Conservation (phyloP, 2,888 invertebrate genomes). For the Cantharis rufa region DNA sequence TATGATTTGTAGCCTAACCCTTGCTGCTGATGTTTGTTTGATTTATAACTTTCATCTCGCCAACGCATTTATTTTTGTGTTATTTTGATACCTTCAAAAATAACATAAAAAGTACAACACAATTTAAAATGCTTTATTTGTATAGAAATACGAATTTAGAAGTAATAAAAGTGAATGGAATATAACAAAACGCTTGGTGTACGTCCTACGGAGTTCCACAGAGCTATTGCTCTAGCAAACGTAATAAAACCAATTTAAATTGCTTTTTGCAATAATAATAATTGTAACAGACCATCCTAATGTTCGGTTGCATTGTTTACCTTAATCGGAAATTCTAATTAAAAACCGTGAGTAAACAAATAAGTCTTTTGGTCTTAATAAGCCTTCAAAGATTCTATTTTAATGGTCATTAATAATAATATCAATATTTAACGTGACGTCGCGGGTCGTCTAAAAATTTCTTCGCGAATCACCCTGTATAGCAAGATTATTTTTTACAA, state of each 20-base stretch:
- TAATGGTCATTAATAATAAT: not conserved
- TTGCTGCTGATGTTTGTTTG: slow-evolving; percentile 43
- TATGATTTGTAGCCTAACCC: slow-evolving; percentile 44
- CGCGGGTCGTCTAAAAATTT: too few relatives aligned
- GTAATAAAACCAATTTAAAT: not conserved
- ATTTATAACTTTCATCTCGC: slow-evolving; percentile 41
- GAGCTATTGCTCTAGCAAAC: not conserved
- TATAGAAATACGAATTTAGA: not conserved
- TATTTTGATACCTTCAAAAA: slow-evolving; percentile 11
- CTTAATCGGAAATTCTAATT: not conserved
- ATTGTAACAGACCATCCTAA: not conserved
- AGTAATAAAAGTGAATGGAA: not conserved
- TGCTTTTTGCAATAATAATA: not conserved
- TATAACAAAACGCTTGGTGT: not conserved
- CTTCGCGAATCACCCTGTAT: not conserved
- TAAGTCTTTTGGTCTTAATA: not conserved
- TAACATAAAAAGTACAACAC: not conserved
- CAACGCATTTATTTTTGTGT: slow-evolving; percentile 26
- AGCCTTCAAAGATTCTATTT: not conserved
- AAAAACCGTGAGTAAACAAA: not conserved
- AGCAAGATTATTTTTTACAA: not conserved
- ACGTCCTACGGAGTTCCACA: not conserved
- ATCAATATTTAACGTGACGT: not conserved
- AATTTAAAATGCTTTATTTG: not conserved
- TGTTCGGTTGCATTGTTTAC: not conserved